Percentiles rank a stretch among this genome's conserved stretches.
Evolutionary conservation across 2,797 vertebrate genomes (phyloP).

Genomic region (Squalus acanthias): DNA sequence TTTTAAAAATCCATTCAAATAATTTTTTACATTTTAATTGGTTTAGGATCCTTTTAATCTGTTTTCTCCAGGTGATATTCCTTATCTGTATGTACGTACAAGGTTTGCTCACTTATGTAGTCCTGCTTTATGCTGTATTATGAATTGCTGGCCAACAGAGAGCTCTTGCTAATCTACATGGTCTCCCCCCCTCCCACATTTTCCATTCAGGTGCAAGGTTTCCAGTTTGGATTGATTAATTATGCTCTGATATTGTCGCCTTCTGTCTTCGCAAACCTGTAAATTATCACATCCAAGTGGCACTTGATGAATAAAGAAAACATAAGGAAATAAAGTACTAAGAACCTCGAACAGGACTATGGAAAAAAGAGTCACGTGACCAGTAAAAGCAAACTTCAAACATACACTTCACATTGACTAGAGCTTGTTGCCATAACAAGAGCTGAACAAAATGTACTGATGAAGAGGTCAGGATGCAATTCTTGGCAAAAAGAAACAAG

Average conservation of each 20-base stretch:
- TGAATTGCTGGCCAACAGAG: not conserved
- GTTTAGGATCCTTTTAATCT: not conserved
- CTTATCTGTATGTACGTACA: not conserved
- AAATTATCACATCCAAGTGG: not conserved
- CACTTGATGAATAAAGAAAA: not conserved
- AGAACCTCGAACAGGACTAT: not conserved
- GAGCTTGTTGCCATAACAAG: not conserved
- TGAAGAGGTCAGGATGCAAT: not conserved
- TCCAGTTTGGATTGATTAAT: not conserved
- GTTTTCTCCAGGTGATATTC: not conserved
- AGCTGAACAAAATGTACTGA: conserved; percentile 25
- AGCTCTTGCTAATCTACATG: not conserved
- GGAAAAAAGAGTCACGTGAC: not conserved
- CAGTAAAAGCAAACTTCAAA: not conserved
- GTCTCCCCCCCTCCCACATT: not conserved
- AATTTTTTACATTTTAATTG: not conserved
- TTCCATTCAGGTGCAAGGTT: not conserved
- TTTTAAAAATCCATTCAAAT: not conserved
- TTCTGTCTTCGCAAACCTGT: not conserved
- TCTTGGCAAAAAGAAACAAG: not conserved
- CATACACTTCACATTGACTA: not conserved
- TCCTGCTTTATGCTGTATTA: not conserved
- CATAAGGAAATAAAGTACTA: not conserved
- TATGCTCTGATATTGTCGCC: not conserved
- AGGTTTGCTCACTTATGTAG: not conserved